Percentiles rank a stretch among this genome's conserved stretches.
Conservation (phyloP, 2,797 vertebrate species). For the Meriones psammophilus region DNA sequence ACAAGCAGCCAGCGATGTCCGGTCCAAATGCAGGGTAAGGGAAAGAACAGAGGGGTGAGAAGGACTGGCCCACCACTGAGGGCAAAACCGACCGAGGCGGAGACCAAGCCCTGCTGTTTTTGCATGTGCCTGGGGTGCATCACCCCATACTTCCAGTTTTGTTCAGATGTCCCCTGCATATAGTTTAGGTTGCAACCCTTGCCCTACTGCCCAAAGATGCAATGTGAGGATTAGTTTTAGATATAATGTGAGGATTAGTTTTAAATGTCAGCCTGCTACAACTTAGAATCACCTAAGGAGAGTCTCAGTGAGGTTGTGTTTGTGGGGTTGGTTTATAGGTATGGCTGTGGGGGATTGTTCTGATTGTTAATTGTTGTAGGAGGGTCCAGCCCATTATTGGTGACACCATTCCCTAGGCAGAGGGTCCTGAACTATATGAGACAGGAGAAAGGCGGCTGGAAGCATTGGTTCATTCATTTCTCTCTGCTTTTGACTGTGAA, state of each 20-base stretch:
- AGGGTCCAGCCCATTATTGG: background rate
- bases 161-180: background rate
- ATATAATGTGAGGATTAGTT: background rate
- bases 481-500: background rate
- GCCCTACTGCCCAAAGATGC: background rate
- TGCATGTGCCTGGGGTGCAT: background rate
- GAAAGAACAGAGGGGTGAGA: fast-evolving
- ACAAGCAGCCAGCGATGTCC: fast-evolving
- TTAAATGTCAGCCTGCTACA: background rate
- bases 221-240: background rate
- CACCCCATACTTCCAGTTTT: background rate
- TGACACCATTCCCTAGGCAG: background rate
- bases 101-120: fast-evolving
- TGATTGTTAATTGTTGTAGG: background rate
- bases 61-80: background rate
- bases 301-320: background rate
- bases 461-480: background rate
- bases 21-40: background rate
- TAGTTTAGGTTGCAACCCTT: background rate
- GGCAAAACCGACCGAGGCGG: background rate
- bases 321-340: background rate
- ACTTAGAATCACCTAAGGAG: background rate
- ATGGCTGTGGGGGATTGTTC: background rate
- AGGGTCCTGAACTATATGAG: background rate
- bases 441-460: background rate